A percentile compares a stretch with the other conserved stretches of the same genome.
Conservation (phyloP, 2,113 vertebrate genomes). For the Jaculus jaculus region DNA sequence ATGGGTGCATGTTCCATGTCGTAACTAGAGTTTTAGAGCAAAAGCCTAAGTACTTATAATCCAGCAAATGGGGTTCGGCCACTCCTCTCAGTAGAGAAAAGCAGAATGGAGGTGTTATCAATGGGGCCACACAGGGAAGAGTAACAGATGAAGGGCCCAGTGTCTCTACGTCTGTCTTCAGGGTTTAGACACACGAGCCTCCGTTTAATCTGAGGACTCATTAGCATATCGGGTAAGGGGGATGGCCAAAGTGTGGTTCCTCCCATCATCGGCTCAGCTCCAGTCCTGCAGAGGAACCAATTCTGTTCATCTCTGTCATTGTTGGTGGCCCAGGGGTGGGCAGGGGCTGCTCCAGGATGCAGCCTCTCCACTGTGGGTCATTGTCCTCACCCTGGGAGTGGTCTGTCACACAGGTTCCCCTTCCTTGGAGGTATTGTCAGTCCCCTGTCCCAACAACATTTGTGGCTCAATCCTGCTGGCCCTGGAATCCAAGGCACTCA, state of each 20-base stretch:
- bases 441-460: not conserved
- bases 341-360: not conserved
- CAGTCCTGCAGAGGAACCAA: too few species aligned
- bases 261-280: not conserved
- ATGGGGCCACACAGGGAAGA: not conserved
- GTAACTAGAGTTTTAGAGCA: not conserved
- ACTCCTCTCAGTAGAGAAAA: too few species aligned
- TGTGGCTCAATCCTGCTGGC: too few species aligned
- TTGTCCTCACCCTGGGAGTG: not conserved
- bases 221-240: too few species aligned
- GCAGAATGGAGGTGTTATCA: not conserved
- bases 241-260: not conserved
- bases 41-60: too few species aligned
- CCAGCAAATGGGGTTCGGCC: not conserved
- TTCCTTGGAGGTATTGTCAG: too few species aligned
- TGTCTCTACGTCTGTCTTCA: not conserved
- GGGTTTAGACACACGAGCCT: too few species aligned
- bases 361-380: not conserved
- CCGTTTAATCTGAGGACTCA: not conserved
- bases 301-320: not conserved
- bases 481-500: not conserved
- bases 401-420: not conserved
- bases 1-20: not conserved
- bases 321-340: too few species aligned
- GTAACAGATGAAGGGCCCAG: not conserved